These are phyloP conservation scores for Rhagophthalmus giganteus DNA, from an alignment of 2,888 invertebrate species.

Conservation along the genomic window DNA sequence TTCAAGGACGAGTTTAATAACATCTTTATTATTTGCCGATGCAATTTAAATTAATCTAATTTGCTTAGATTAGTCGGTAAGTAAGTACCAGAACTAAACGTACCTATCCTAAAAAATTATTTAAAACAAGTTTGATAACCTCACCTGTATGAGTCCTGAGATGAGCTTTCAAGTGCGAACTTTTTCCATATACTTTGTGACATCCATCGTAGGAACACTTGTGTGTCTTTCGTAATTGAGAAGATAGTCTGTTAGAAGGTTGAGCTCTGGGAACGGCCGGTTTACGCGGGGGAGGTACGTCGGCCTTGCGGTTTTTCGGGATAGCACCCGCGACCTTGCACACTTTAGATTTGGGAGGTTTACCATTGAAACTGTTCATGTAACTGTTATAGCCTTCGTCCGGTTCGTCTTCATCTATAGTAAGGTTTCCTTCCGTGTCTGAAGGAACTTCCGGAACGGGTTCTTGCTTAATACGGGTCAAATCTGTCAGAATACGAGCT, in stretches of 20 bases:
- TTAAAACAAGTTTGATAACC: slow-evolving; percentile 21
- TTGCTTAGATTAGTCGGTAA: no score
- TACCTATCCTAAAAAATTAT: background rate
- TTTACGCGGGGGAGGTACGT: slow-evolving; percentile 34
- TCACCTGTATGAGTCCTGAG: slow-evolving; percentile 67
- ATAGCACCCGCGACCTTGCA: slow-evolving; percentile 29
- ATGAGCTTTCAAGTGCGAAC: slow-evolving; percentile 68
- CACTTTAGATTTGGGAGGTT: slow-evolving; percentile 19
- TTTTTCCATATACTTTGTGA: slow-evolving; percentile 67
- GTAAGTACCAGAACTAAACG: no score
- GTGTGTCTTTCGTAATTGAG: slow-evolving; percentile 58
- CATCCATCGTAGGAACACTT: slow-evolving; percentile 64
- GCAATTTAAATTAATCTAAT: no score
- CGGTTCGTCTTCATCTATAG: slow-evolving; percentile 46
- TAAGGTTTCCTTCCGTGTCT: slow-evolving; percentile 46
- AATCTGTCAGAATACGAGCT: slow-evolving; percentile 64
- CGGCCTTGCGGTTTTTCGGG: slow-evolving; percentile 23
- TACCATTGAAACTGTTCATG: slow-evolving; percentile 37
- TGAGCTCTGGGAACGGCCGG: slow-evolving; percentile 39
- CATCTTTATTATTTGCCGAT: background rate
- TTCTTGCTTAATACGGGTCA: slow-evolving; percentile 62
- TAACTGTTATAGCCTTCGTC: slow-evolving; percentile 43
- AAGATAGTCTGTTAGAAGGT: slow-evolving; percentile 34
- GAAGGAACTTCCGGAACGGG: slow-evolving; percentile 58
- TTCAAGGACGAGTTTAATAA: background rate